Evolutionary conservation across 2,797 vertebrate genomes (phyloP).

Genomic region (Xerus rutilus): DNA sequence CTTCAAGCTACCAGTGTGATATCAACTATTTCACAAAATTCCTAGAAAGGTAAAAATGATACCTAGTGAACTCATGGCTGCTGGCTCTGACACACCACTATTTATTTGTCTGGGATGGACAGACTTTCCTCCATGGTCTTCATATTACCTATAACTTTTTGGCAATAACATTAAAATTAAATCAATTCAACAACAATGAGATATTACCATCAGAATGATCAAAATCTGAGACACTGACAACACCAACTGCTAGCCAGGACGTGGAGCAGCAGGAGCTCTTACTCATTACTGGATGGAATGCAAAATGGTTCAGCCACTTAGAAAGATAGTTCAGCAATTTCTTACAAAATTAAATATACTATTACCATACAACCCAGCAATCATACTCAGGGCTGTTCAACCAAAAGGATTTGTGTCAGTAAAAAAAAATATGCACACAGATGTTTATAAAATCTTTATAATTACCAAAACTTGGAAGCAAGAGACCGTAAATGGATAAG

Average conservation of each 20-base stretch:
- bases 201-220: background rate
- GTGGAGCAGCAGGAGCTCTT: background rate
- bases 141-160: slow-evolving; percentile 6
- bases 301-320: background rate
- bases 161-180: slow-evolving; percentile 41
- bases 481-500: background rate
- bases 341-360: background rate
- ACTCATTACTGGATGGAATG: background rate
- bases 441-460: background rate
- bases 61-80: background rate
- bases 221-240: background rate
- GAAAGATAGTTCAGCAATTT: background rate
- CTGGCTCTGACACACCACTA: background rate
- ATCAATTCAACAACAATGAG: background rate
- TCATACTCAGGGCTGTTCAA: background rate
- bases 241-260: background rate
- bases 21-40: slow-evolving; percentile 20
- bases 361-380: background rate
- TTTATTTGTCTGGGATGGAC: background rate
- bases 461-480: background rate
- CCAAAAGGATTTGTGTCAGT: background rate
- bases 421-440: background rate
- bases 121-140: background rate
- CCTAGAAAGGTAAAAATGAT: background rate
- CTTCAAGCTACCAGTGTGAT: background rate